Base-by-base conservation (phyloP, 2,888 invertebrate species). In the Melolontha melolontha region DNA sequence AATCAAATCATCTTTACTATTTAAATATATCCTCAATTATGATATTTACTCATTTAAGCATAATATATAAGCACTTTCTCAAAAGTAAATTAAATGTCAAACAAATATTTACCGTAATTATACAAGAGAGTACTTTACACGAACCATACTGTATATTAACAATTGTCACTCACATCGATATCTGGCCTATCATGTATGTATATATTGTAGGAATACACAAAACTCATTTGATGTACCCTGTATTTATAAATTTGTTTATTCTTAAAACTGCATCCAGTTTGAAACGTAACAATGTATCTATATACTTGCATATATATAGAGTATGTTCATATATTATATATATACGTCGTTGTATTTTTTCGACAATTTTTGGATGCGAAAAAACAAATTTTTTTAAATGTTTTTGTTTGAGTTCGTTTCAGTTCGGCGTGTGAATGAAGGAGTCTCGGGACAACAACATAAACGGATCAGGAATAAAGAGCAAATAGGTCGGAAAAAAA, bases 261-360 rank as follows among this genome's bases (percentile, higher is more conserved):
- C 22, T 44, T 44, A 34, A 34, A 34, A 34, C 34, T 34, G 34
- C 34, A 34, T 34, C 34, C 34, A 34, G 10, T 34, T 34, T 34
- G 34, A 34, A 34, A 34, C 34, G 10, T 8, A 34, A 34, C 34
- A 34, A 34, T 34, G 34, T 34, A 34, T 34, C 34, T 34, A 34
- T 34, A 34, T 22, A 22, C 4, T 22, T 34, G 34, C 6, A 6
- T 34, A 6, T 34, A 34, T 34, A 34, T 34, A 34, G 6, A 34
- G 7, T 10, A 10, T 34, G 34, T 34, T 34, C 10, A 34, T 34
- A 34, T 34, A 34, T 34, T 10, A 34, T 5, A 55, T 55, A 34
- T 54, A 55, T 47, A 51, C 41, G 55, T 75, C 75, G 75, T 75
- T 75, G 75, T 75, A 71, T 75, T 27, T 66, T 66, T 67, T 54